phyloP scores from a whole-genome alignment of 2,888 invertebrate genomes.

The Chelonus formosanus region DNA sequence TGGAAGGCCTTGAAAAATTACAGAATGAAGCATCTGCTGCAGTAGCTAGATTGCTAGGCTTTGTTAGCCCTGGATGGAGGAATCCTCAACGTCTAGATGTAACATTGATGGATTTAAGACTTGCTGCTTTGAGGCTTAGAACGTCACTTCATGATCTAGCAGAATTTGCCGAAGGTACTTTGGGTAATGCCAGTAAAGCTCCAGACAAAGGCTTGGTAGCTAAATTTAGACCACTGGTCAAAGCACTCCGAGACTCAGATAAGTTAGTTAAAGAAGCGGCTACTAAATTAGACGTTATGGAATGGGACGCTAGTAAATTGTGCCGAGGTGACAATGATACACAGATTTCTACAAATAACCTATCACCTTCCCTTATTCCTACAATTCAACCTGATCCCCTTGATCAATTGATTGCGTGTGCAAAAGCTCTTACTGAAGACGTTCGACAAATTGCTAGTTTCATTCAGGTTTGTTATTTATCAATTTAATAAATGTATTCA shows the following conservation, averaged over 20 bases:
- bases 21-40: slow-evolving; percentile 85
- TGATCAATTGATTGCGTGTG: slow-evolving; percentile 87
- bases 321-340: slow-evolving; percentile 65
- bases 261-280: slow-evolving; percentile 81
- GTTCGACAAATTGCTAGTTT: slow-evolving; percentile 89
- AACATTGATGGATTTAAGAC: slow-evolving; percentile 83
- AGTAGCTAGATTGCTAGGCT: slow-evolving; percentile 79
- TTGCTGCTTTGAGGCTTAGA: slow-evolving; percentile 79
- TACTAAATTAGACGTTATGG: slow-evolving; percentile 76
- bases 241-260: slow-evolving; percentile 82
- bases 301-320: slow-evolving; percentile 80
- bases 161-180: slow-evolving; percentile 87
- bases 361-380: slow-evolving; percentile 56
- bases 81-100: slow-evolving; percentile 80
- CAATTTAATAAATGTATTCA: background rate
- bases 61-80: slow-evolving; percentile 85
- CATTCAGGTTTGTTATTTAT: slow-evolving; percentile 69
- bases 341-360: slow-evolving; percentile 67
- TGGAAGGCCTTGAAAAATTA: slow-evolving; percentile 78
- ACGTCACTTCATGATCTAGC: slow-evolving; percentile 87
- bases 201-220: slow-evolving; percentile 80
- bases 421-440: slow-evolving; percentile 87
- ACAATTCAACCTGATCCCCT: slow-evolving; percentile 76
- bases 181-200: slow-evolving; percentile 85
- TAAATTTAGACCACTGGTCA: slow-evolving; percentile 81